Base-by-base conservation (phyloP, 2,113 vertebrate genomes). In the Apaloderma vittatum region DNA sequence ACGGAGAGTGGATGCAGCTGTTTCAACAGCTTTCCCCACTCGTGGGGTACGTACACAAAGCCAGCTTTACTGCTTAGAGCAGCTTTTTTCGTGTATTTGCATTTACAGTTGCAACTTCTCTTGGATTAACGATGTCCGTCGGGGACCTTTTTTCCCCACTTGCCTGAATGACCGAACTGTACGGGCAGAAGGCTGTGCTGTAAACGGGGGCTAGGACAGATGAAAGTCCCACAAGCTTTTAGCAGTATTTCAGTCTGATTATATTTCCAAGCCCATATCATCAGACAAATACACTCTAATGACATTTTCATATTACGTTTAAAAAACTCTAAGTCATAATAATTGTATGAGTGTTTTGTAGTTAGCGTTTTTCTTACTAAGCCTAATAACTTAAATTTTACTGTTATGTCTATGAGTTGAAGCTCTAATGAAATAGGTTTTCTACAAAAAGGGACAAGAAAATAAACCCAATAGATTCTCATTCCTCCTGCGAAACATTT, bases 21-120 rank as follows among this genome's bases (percentile, higher is more conserved):
- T 86, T 88, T 83, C 92, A 93, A 93, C 90, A 97, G 78, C 85
- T 57, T 61, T 49, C 45, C 52, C 45, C 45, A 36, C 88, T 82
- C 19, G 1, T 75, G 49, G 85, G 40, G 67, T 19, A 4, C 86
- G 5, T 2, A 20, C 29, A 12, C 65, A 86, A 43, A 65, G 32
- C 32, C 9, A 89, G 37, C 61, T 17, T 75, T 29, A 7, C 79
- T 77, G 59, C 63, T 67, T 16, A 49, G 37, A 48, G 65, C 73
- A 72, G 52, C 34, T 75, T 86, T 91, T 68, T 22, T 54, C 8
- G n/a, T 12, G 54, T 22, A n/a, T 79, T 86, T 93, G 49, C 65
- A 32, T 78, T 89, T 91, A 11, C 21, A 43, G 36, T 76, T 88
- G 43, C 11, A 36, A 15, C 24, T 79, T 71, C 70, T 77, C 15